Evolutionary conservation across 2,113 vertebrate species (phyloP), one percentile per base, ranked within the genome.

Genomic region (Dendrocopos noguchii): DNA sequence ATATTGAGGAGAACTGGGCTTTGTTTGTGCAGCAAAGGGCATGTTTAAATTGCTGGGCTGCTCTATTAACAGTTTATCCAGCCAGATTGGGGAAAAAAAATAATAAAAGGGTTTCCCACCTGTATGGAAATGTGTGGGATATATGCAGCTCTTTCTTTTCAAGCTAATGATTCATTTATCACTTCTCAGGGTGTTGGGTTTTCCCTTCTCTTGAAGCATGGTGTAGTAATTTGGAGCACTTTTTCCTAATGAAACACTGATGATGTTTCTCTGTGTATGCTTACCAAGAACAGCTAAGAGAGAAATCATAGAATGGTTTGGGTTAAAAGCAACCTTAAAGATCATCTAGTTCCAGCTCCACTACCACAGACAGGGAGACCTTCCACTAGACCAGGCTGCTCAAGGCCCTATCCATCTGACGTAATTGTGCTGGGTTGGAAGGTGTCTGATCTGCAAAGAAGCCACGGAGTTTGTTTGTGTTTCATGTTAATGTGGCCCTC

Each of bases 401-500:
- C 22, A 24, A 52, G 50, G 12, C 50, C 50, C 50, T 52, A 6
- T 52, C 50, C 63, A 15, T 64, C 66, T 44, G 66, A 25, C 22
- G 6, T 6, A 22, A 47, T 8, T 10, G 34, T 27, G 27, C 29
- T 15, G 47, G 47, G 29, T 17, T 65, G 25, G 55, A 16, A 29
- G 25, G 53, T 0, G 7, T 11, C 36, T 0, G 9, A 80, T 2
- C 36, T 13, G 15, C 84, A 39, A 74, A 47, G 28, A 19, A 27
- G 60, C 50, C 31, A 11, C 0, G 0, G 0, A 4, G 11, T 52
- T 33, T 44, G 22, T 12, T n/a, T 5, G 47, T 56, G 74, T 2
- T 73, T 9, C 22, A n/a, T 18, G 61, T 12, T 44, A 0, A 12
- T 1, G 4, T 0, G 12, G 42, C 24, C 6, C 47, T 15, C 2